Conservation (phyloP, 1,140 invertebrate genomes). For the Drosophila malerkotliana region DNA sequence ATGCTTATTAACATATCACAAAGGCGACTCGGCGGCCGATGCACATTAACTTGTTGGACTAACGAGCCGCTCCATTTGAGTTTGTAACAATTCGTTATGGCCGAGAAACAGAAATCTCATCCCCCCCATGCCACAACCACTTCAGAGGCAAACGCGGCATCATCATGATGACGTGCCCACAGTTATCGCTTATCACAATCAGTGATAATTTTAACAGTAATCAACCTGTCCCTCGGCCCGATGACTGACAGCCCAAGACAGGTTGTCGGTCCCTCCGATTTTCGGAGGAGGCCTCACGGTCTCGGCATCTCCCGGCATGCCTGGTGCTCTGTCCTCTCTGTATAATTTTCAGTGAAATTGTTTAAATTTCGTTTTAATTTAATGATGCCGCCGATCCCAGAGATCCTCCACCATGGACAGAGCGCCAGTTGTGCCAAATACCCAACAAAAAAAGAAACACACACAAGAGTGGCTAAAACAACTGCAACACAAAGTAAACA, state of each 20-base stretch:
- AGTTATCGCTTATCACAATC: conserved; percentile 83
- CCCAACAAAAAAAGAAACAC: not conserved
- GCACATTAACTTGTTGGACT: conserved; percentile 80
- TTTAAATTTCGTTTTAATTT: conserved; percentile 83
- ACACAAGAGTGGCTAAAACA: conserved; percentile 14
- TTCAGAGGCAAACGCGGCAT: conserved; percentile 23
- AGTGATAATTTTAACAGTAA: conserved; percentile 83
- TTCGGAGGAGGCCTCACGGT: too few species aligned
- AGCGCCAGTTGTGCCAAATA: conserved; percentile 74
- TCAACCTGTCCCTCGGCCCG: conserved; percentile 72
- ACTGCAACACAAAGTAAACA: conserved; percentile 40
- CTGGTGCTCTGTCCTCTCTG: conserved; percentile 37
- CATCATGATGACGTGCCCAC: conserved; percentile 69
- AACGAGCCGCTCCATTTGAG: conserved; percentile 79
- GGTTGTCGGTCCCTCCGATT: conserved; percentile 54
- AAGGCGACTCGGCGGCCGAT: conserved; percentile 37
- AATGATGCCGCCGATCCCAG: conserved; percentile 62
- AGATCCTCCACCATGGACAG: conserved; percentile 36
- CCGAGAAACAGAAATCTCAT: conserved; percentile 49
- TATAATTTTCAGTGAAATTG: conserved; percentile 83
- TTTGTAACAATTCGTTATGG: conserved; percentile 81
- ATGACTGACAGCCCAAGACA: conserved; percentile 72
- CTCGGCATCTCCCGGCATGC: conserved; percentile 6
- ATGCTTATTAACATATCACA: conserved; percentile 81
- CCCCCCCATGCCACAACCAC: conserved; percentile 35